These are phyloP conservation scores for Reticulitermes lucifugus DNA, from an alignment of 2,888 invertebrate genomes.

Conservation along the genomic window DNA sequence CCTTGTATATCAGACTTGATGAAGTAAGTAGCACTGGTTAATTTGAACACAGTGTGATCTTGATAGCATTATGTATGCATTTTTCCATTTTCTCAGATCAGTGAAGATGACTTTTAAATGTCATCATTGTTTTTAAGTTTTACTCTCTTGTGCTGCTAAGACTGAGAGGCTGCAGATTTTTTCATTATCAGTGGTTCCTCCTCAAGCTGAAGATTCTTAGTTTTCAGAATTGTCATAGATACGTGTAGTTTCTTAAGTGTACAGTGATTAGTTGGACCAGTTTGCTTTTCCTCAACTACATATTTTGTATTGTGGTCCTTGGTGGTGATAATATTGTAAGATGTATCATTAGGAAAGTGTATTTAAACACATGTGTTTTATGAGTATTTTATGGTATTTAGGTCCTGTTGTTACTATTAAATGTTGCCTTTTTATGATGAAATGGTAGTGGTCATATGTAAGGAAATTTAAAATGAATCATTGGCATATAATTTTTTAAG, in stretches of 20 bases:
- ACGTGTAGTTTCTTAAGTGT: neutral
- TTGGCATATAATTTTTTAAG: constrained; percentile 34
- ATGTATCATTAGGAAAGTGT: constrained; percentile 29
- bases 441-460: constrained; percentile 49
- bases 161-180: neutral
- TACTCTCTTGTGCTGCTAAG: neutral
- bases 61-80: neutral
- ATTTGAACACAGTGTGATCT: neutral
- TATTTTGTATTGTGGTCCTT: constrained; percentile 31
- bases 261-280: constrained; percentile 37
- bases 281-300: constrained; percentile 2
- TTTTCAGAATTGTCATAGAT: neutral
- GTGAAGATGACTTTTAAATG: neutral
- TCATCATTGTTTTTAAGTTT: neutral
- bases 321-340: constrained; percentile 32
- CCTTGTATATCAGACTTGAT: neutral
- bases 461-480: constrained; percentile 33
- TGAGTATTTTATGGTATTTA: constrained; percentile 50
- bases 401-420: constrained; percentile 49
- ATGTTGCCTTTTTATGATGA: constrained; percentile 50
- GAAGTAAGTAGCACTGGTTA: neutral
- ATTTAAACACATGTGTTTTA: constrained; percentile 47
- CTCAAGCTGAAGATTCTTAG: neutral
- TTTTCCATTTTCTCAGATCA: neutral
- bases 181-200: constrained; percentile 20